Conservation (phyloP, 2,113 vertebrate genomes). For the Bos javanicus region DNA sequence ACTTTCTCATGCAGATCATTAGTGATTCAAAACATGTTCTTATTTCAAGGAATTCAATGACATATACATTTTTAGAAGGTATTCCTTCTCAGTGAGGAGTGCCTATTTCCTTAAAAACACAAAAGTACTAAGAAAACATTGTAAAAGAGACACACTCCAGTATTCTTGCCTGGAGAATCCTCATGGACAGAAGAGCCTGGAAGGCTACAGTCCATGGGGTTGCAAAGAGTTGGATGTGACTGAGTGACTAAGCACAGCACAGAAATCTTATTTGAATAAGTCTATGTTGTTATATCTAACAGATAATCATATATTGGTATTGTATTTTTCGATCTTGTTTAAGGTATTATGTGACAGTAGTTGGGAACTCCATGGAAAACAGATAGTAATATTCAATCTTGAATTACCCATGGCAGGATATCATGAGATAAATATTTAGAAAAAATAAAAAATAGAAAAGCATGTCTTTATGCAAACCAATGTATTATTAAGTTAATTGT, state of each 20-base stretch:
- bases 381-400: background rate
- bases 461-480: background rate
- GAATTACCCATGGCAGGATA: background rate
- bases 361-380: background rate
- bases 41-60: background rate
- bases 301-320: background rate
- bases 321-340: background rate
- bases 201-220: background rate
- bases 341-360: background rate
- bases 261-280: background rate
- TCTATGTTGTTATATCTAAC: background rate
- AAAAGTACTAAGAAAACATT: background rate
- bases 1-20: background rate
- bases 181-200: background rate
- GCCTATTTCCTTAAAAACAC: background rate
- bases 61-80: background rate
- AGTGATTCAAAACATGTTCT: background rate
- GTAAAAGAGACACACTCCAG: background rate
- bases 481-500: background rate
- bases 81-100: background rate
- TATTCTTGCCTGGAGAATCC: background rate
- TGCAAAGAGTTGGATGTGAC: background rate
- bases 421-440: background rate
- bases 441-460: background rate
- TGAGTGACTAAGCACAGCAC: background rate